Conservation (phyloP, 2,113 vertebrate species). For the Ailuropoda melanoleuca region DNA sequence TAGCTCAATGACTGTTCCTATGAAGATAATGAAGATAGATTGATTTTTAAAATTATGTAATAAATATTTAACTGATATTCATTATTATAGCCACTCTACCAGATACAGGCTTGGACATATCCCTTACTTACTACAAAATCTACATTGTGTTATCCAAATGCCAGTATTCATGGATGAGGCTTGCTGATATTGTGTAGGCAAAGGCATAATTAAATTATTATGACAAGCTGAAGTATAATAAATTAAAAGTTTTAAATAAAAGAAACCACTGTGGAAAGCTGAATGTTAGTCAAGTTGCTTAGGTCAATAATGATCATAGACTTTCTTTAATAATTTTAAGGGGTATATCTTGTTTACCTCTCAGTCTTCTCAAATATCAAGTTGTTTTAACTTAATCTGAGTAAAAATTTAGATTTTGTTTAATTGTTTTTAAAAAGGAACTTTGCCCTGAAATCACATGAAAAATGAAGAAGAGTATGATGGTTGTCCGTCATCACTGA, state of each 20-base stretch:
- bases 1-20: background rate
- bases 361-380: background rate
- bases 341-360: background rate
- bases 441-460: background rate
- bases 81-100: background rate
- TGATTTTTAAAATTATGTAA: background rate
- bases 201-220: background rate
- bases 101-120: background rate
- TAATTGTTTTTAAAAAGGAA: background rate
- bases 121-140: background rate
- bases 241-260: background rate
- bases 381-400: conserved; percentile 1
- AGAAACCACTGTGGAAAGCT: background rate
- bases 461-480: background rate
- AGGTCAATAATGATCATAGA: background rate
- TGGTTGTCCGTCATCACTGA: background rate
- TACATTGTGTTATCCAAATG: background rate
- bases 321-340: background rate
- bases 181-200: background rate
- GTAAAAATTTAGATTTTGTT: conserved; percentile 18
- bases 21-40: background rate
- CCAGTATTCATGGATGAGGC: background rate
- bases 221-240: background rate
- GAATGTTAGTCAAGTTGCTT: background rate
- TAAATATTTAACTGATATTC: background rate